These are phyloP conservation scores for Channa maculata DNA, from an alignment of 2,113 vertebrate genomes.

Conservation along the genomic window DNA sequence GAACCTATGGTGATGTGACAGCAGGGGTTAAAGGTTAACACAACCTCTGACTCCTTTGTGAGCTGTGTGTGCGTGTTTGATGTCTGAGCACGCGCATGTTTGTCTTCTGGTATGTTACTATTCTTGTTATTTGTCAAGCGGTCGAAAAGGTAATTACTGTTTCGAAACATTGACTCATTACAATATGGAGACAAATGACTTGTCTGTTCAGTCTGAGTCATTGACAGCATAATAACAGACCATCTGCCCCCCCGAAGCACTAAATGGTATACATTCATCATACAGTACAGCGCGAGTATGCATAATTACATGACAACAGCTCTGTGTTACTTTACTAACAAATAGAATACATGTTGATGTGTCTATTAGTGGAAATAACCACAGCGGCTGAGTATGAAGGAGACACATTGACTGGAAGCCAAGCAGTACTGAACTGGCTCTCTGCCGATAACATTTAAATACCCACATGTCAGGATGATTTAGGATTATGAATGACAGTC, in stretches of 20 bases:
- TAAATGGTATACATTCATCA: slow-evolving; percentile 70
- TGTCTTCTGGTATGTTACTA: neutral
- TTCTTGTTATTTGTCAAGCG: slow-evolving; percentile 68
- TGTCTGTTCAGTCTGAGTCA: slow-evolving; percentile 69
- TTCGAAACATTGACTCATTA: slow-evolving; percentile 75
- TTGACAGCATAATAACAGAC: slow-evolving; percentile 74
- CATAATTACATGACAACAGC: slow-evolving; percentile 57
- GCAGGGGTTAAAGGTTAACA: slow-evolving; percentile 57
- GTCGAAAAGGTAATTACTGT: slow-evolving; percentile 74
- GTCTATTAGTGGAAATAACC: slow-evolving; percentile 27
- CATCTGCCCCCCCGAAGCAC: slow-evolving; percentile 56
- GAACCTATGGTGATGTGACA: slow-evolving; percentile 54
- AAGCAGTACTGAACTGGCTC: neutral
- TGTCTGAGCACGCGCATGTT: neutral
- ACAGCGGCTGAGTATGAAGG: neutral
- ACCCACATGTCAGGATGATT: neutral
- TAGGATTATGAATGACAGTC: neutral
- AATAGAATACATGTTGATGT: slow-evolving; percentile 50
- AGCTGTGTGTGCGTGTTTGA: slow-evolving; percentile 5
- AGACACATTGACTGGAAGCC: slow-evolving; percentile 27
- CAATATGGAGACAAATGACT: slow-evolving; percentile 76
- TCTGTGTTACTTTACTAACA: slow-evolving; percentile 41
- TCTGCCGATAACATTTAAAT: neutral
- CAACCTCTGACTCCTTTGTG: neutral
- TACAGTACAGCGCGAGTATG: slow-evolving; percentile 30